Evolutionary conservation across 2,113 vertebrate genomes (phyloP), one percentile per base, ranked within the genome.

Genomic region (Trachemys scripta): DNA sequence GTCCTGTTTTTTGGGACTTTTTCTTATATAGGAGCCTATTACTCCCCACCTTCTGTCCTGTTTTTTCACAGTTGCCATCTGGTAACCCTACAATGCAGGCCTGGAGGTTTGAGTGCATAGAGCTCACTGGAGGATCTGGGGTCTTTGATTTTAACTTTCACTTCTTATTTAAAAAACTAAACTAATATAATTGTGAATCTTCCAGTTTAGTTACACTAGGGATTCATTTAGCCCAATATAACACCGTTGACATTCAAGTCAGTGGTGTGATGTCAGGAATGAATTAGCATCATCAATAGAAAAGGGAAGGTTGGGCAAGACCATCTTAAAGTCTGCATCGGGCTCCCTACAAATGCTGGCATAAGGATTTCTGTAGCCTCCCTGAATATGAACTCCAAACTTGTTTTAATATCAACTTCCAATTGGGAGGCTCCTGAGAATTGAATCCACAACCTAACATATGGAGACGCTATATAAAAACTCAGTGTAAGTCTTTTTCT

Each of bases 1-100:
- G 13, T 14, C 50, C 13, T 5, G 50, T 16, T 50, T 50, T 50
- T 50, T 14, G 50, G 50, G 14, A 50, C 13, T 50, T 50, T 50
- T 50, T 14, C 50, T 50, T 50, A 50, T 50, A 50, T 50, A 50
- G 50, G 13, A 4, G 13, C 13, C 50, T 50, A 50, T 50, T 50
- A 50, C 50, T 13, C 50, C 50, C 50, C 50, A 50, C 50, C 13
- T 14, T 14, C 50, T 50, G 49, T 50, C 13, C 50, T 13, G 4
- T 50, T 50, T 49, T 50, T 50, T 50, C 50, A 50, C 13, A 14
- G 50, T 50, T 50, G 50, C 50, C 14, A 50, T 14, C 50, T 50
- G 50, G 50, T 50, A 50, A 50, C 50, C 50, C 50, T 4, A 50
- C 29, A 0, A 0, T 22, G 17, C 62, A 85, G 72, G 49, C 20